These are phyloP conservation scores for Tetramorium parvispinum DNA, from an alignment of 1,140 invertebrate genomes.

Conservation along the genomic window DNA sequence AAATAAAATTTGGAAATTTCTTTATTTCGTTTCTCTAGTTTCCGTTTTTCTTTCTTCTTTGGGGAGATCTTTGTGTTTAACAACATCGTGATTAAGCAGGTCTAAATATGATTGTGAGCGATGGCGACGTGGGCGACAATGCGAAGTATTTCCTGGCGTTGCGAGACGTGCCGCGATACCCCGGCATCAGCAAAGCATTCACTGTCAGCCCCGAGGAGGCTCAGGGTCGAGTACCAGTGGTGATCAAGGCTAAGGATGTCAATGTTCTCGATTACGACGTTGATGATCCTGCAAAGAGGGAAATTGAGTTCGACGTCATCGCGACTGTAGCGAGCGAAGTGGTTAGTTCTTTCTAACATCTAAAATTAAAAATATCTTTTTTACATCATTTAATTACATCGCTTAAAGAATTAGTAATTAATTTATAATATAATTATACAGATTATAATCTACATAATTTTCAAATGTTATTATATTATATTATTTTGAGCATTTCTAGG, in stretches of 20 bases:
- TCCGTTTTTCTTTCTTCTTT: not conserved
- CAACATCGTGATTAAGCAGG: slow-evolving; percentile 83
- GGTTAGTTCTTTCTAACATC: slow-evolving; percentile 69
- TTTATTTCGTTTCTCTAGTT: not conserved
- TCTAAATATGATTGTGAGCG: slow-evolving; percentile 91
- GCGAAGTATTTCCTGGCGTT: slow-evolving; percentile 90
- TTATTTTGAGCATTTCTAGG: too few relatives aligned
- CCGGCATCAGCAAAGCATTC: slow-evolving; percentile 87
- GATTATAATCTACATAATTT: not conserved
- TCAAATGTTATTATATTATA: not conserved
- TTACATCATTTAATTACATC: not conserved
- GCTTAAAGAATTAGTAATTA: not conserved
- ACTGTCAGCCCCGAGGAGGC: slow-evolving; percentile 89
- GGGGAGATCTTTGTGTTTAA: not conserved
- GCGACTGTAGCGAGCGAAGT: slow-evolving; percentile 87
- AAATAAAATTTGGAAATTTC: not conserved
- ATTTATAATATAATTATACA: not conserved
- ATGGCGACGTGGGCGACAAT: slow-evolving; percentile 91
- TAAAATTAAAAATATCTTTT: not conserved
- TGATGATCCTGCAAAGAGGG: slow-evolving; percentile 86
- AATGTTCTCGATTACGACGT: slow-evolving; percentile 91
- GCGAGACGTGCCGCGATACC: slow-evolving; percentile 87
- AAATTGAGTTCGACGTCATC: slow-evolving; percentile 91
- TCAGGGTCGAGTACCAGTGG: slow-evolving; percentile 91
- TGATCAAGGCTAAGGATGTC: slow-evolving; percentile 89